Evolutionary conservation across 2,797 vertebrate genomes (phyloP).

Genomic region (Tapirus indicus): DNA sequence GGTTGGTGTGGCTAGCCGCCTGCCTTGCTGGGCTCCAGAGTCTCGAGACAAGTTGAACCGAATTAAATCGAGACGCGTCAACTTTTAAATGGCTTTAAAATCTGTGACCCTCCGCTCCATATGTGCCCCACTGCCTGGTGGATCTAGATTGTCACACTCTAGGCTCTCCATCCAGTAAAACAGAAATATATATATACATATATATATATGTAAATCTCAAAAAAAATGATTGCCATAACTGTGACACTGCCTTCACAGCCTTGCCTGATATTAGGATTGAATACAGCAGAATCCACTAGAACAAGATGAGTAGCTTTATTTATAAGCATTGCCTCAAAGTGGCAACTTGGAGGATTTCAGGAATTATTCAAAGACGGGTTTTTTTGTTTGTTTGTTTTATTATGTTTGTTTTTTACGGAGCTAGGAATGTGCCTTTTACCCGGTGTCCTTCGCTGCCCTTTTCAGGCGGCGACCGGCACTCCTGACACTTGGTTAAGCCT

Average conservation of each 20-base stretch:
- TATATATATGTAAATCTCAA: not conserved
- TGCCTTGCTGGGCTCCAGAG: not conserved
- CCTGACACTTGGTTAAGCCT: conserved; percentile 79
- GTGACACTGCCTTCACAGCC: not conserved
- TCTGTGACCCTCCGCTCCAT: not conserved
- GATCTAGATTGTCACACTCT: not conserved
- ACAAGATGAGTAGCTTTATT: not conserved
- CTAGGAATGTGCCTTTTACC: conserved; percentile 23
- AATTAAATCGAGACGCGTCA: not conserved
- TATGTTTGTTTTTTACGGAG: conserved; percentile 32
- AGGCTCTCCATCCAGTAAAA: not conserved
- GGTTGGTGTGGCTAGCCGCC: not conserved
- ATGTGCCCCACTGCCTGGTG: not conserved
- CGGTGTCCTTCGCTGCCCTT: conserved; percentile 8
- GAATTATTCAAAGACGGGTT: conserved; percentile 49
- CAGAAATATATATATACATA: not conserved
- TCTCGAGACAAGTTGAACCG: not conserved
- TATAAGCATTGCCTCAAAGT: conserved; percentile 13
- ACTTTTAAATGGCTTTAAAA: conserved; percentile 58
- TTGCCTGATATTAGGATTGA: conserved; percentile 28
- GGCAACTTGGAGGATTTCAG: conserved; percentile 38
- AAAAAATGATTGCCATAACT: not conserved
- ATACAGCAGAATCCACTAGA: conserved; percentile 40
- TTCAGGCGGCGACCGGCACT: conserved; percentile 3
- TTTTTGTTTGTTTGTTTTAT: not conserved